A percentile compares a stretch with the other conserved stretches of the same genome.
phyloP scores from a whole-genome alignment of 2,888 invertebrate genomes.

The Melipona beecheii region DNA sequence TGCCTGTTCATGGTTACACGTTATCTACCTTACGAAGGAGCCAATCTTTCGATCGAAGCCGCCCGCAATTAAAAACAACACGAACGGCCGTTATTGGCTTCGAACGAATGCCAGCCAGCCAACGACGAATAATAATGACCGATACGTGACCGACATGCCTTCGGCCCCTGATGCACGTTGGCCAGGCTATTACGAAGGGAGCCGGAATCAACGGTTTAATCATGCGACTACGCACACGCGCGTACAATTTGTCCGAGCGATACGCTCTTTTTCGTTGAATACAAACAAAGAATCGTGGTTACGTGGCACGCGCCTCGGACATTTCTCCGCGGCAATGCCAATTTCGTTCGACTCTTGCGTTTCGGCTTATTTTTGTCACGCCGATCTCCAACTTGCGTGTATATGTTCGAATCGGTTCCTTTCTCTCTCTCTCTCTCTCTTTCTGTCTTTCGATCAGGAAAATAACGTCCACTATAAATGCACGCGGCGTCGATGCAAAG shows the following conservation, averaged over 20 bases:
- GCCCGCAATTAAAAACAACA: constrained; percentile 36
- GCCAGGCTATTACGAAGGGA: constrained; percentile 36
- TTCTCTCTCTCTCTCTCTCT: too few relatives aligned
- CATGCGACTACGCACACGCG: constrained; percentile 44
- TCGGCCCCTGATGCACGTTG: constrained; percentile 11
- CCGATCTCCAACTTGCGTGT: neutral
- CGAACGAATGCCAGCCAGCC: constrained; percentile 12
- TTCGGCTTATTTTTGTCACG: constrained; percentile 6
- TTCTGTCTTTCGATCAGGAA: neutral
- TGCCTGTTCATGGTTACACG: neutral
- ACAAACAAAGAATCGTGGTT: constrained; percentile 41
- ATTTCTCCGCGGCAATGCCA: constrained; percentile 35
- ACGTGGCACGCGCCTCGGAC: constrained; percentile 59
- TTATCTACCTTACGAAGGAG: neutral
- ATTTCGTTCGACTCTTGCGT: constrained; percentile 14
- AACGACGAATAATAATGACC: constrained; percentile 61
- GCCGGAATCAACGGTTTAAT: constrained; percentile 53
- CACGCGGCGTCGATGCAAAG: constrained; percentile 4
- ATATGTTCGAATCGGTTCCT: neutral
- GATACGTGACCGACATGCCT: constrained; percentile 61
- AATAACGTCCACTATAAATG: constrained; percentile 38
- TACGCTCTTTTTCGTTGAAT: constrained; percentile 62
- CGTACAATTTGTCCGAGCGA: constrained; percentile 65
- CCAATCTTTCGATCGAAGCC: neutral
- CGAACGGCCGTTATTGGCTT: constrained; percentile 22